Conservation (phyloP, 64 coral and sea anemone species). For the Montipora foliosa region DNA sequence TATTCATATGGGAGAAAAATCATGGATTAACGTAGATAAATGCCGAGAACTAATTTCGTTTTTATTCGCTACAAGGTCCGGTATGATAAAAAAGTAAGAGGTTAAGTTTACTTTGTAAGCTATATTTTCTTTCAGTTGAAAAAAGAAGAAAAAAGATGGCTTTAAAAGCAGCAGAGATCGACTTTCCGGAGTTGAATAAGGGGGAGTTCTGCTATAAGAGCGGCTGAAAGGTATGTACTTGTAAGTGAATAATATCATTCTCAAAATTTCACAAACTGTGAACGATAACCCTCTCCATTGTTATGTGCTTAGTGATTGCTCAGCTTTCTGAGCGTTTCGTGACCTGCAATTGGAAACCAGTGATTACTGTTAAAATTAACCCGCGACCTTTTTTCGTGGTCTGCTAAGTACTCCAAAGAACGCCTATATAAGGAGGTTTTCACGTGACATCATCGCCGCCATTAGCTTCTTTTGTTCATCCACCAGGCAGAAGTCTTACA, state of each 20-base stretch:
- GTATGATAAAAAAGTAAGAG: not conserved
- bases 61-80: not conserved
- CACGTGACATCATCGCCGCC: too few species aligned
- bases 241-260: not conserved
- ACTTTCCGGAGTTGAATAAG: not conserved
- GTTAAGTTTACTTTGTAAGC: not conserved
- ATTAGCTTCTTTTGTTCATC: too few species aligned
- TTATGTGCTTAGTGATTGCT: not conserved
- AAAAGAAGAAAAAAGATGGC: not conserved
- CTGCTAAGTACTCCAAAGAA: not conserved
- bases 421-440: not conserved
- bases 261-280: not conserved
- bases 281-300: not conserved
- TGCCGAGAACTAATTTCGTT: not conserved
- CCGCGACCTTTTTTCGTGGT: not conserved
- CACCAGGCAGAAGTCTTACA: too few species aligned
- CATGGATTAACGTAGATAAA: not conserved
- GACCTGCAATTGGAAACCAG: not conserved
- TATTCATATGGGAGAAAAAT: not conserved
- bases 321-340: not conserved
- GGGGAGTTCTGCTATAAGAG: not conserved
- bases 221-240: not conserved
- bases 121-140: not conserved
- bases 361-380: not conserved
- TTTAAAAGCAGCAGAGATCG: not conserved